Conservation (phyloP, 2,113 vertebrate genomes). For the Vulpes ferrilata region DNA sequence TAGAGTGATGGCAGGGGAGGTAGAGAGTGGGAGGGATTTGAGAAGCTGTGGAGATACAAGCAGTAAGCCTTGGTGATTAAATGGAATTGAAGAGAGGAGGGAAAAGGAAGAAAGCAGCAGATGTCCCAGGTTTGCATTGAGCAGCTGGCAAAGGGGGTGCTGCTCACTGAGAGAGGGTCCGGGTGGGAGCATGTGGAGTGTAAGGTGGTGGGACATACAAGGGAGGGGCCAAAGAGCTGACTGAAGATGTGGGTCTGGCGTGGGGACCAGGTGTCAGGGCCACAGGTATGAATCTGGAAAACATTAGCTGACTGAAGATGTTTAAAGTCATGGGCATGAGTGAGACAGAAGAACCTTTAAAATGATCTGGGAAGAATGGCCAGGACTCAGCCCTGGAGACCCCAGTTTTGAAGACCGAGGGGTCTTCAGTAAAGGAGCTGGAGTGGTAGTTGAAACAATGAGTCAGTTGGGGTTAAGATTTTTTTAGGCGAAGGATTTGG, state of each 20-base stretch:
- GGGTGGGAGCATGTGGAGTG: not conserved
- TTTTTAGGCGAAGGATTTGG: not conserved
- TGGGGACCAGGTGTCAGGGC: not conserved
- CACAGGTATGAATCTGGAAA: not conserved
- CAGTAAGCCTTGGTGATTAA: not conserved
- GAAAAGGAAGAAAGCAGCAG: not conserved
- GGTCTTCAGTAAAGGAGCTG: fast-evolving
- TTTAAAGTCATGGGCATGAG: not conserved
- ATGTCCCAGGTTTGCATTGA: not conserved
- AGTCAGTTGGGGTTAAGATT: not conserved
- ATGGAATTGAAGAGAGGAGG: not conserved
- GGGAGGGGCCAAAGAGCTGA: not conserved
- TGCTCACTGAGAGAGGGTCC: not conserved
- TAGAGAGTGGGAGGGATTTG: not conserved
- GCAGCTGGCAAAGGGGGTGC: not conserved
- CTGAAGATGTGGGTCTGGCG: not conserved
- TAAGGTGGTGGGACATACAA: not conserved
- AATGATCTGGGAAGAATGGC: not conserved
- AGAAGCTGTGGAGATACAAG: not conserved
- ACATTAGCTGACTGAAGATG: not conserved
- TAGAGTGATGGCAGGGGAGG: not conserved
- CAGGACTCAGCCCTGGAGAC: not conserved
- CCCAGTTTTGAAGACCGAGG: not conserved
- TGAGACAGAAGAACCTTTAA: not conserved
- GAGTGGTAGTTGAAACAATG: not conserved